Conservation (phyloP, 1,140 invertebrate genomes). For the Drosophila teissieri region DNA sequence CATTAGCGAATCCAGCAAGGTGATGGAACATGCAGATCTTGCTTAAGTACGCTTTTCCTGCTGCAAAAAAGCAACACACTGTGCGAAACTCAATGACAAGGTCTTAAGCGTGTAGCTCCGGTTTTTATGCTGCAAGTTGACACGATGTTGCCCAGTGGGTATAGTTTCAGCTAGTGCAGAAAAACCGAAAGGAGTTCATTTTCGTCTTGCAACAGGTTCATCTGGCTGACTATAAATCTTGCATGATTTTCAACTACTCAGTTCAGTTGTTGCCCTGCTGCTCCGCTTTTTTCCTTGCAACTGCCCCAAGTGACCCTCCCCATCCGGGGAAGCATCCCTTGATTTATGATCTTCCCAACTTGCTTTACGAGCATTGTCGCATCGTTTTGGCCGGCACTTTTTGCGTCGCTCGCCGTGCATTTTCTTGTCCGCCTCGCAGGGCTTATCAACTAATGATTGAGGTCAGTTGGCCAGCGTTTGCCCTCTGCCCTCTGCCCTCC, state of each 20-base stretch:
- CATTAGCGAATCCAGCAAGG: slow-evolving; percentile 12
- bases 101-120: neutral
- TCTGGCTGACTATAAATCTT: slow-evolving; percentile 72
- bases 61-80: neutral
- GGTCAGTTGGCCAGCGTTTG: slow-evolving; percentile 55
- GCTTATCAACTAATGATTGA: slow-evolving; percentile 80
- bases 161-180: slow-evolving; percentile 4
- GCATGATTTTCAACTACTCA: slow-evolving; percentile 60
- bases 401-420: slow-evolving; percentile 21
- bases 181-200: slow-evolving; percentile 34
- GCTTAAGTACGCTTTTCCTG: slow-evolving; percentile 8
- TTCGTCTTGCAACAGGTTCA: slow-evolving; percentile 56
- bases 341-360: slow-evolving; percentile 67
- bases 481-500: slow-evolving; percentile 25
- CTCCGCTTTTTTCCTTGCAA: slow-evolving; percentile 5
- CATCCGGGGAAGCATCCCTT: slow-evolving; percentile 32
- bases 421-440: slow-evolving; percentile 43
- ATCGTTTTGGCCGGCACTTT: slow-evolving; percentile 41
- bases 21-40: neutral
- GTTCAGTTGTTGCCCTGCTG: slow-evolving; percentile 36
- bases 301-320: slow-evolving; percentile 33
- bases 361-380: slow-evolving; percentile 58
- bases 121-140: slow-evolving; percentile 6
- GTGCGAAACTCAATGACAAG: slow-evolving; percentile 8
- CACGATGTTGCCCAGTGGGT: slow-evolving; percentile 12